Evolutionary conservation across 2,797 vertebrate genomes (phyloP).

Genomic region (Synaphobranchus kaupii): DNA sequence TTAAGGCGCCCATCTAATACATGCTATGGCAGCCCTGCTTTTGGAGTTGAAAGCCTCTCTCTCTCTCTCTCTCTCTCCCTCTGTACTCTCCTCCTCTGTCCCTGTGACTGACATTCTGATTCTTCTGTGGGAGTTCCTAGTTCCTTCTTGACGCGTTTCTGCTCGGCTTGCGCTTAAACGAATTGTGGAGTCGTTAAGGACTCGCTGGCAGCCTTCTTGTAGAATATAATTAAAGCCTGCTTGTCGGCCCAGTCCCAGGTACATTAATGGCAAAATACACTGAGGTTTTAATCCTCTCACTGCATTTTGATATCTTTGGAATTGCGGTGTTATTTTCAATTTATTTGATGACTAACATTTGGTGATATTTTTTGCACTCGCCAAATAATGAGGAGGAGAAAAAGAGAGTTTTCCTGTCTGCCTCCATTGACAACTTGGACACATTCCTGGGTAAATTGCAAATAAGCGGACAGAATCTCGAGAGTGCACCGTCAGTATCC

Average conservation of each 20-base stretch:
- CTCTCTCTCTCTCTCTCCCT: background rate
- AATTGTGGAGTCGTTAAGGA: background rate
- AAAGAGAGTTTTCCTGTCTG: background rate
- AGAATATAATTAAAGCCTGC: background rate
- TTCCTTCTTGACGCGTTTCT: background rate
- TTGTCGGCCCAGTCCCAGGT: background rate
- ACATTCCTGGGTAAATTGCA: background rate
- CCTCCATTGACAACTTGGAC: background rate
- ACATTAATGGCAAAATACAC: background rate
- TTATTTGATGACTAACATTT: background rate
- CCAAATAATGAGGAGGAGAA: background rate
- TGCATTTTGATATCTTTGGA: background rate
- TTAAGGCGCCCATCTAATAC: background rate
- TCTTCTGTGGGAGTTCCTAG: background rate
- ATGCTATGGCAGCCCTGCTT: background rate
- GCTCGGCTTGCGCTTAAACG: background rate
- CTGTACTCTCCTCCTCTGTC: background rate
- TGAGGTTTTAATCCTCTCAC: background rate
- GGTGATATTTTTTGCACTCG: background rate
- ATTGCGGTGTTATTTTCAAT: background rate
- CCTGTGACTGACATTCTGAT: background rate
- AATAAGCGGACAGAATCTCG: background rate
- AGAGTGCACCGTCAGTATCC: background rate
- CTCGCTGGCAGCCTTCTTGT: background rate
- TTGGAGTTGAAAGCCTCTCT: background rate